Evolutionary conservation across 1,140 invertebrate genomes (phyloP), one percentile per base, ranked within the genome.

Genomic region (Drosophila sproati): DNA sequence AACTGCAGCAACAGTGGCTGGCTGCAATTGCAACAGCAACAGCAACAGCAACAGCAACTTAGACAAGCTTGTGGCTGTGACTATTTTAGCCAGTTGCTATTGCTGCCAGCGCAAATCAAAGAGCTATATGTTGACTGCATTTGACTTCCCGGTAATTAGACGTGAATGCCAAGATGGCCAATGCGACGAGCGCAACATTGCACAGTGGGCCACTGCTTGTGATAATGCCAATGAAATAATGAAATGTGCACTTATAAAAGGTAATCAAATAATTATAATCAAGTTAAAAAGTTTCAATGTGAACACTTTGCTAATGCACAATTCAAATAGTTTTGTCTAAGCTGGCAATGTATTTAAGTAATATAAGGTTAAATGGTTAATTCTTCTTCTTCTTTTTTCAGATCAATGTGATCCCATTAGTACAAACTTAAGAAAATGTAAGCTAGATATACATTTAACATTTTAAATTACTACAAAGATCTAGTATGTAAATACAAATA

Each of bases 71-170:
- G 28, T 32, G 41, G 52, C 29, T 35, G 39, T 4, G 39, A n/a
- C 39, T 43, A 43, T 43, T 43, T 43, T n/a, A 43, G 39, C 39
- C 39, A 43, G 69, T 48, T 51, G 43, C 57, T 60, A 75, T 61
- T 81, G 73, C 73, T 88, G 83, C 63, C 83, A 88, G 79, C 69
- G 83, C 83, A 88, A 88, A 88, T 88, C 85, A 88, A 89, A 88
- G 77, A 78, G 74, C 80, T 83, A 89, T 88, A 88, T 88, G 85
- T 89, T 88, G 85, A 88, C 85, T 88, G 82, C 83, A 88, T 88
- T 88, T 88, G 85, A 88, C 85, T 88, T 88, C 85, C 85, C 85
- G 85, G 85, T 88, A 88, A 88, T 88, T 88, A 88, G 85, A 88
- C 80, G 80, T 75, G 85, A 81, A 83, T 80, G 74, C 80, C 85